phyloP scores from a whole-genome alignment of 2,113 vertebrate genomes.

The Rhynchopsitta pachyrhyncha region DNA sequence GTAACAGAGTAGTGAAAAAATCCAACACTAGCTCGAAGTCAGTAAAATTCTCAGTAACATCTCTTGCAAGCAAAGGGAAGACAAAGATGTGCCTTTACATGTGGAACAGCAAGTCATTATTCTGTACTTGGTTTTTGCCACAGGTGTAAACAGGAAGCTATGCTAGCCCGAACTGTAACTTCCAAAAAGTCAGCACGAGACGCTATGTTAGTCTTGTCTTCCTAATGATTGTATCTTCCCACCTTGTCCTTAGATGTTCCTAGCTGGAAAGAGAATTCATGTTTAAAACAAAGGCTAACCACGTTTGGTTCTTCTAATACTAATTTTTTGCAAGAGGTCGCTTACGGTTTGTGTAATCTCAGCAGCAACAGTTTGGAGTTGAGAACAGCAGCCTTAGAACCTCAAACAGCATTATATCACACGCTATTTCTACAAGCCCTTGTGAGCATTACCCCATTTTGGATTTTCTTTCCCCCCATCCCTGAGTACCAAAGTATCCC shows the following conservation, averaged over 20 bases:
- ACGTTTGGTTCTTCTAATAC: neutral
- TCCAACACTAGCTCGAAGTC: neutral
- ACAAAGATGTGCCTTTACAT: neutral
- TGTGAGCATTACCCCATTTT: neutral
- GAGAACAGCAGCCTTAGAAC: neutral
- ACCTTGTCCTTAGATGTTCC: neutral
- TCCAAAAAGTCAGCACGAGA: neutral
- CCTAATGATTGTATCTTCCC: neutral
- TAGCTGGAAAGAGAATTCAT: neutral
- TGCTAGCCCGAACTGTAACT: neutral
- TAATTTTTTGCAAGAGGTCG: neutral
- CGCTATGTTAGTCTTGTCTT: neutral
- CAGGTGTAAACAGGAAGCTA: neutral
- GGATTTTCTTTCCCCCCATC: neutral
- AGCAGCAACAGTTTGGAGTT: neutral
- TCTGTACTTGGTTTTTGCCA: neutral
- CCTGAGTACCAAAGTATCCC: neutral
- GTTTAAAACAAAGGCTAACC: neutral
- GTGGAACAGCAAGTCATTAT: neutral
- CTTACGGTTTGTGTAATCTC: neutral
- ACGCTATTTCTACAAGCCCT: neutral
- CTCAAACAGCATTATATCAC: accelerated
- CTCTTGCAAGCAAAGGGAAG: neutral
- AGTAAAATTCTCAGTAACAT: neutral
- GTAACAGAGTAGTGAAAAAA: neutral